phyloP scores from a whole-genome alignment of 2,888 invertebrate genomes.

The Carcina quercana region DNA sequence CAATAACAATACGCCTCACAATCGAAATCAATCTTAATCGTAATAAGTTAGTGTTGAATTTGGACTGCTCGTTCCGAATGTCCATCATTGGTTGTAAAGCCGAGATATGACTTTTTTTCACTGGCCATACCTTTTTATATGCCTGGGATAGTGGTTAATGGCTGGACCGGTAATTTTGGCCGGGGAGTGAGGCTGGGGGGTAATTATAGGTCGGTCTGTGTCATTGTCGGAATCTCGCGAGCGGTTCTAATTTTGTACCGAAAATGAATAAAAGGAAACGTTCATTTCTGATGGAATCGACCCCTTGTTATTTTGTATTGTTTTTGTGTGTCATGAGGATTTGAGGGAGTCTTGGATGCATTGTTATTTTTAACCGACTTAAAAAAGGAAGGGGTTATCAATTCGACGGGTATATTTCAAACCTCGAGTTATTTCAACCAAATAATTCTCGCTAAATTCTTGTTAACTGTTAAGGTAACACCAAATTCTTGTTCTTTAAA shows the following conservation, averaged over 20 bases:
- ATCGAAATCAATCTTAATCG: not conserved
- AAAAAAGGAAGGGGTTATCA: too few species aligned
- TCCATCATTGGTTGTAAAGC: conserved; percentile 44
- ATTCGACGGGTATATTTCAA: not conserved
- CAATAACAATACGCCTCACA: not conserved
- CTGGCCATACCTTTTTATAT: conserved; percentile 52
- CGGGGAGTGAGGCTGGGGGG: conserved; percentile 33
- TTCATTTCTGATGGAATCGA: conserved; percentile 16
- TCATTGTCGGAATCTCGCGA: conserved; percentile 60
- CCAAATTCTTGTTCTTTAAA: too few species aligned
- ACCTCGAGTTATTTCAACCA: not conserved
- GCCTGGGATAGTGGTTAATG: conserved; percentile 62
- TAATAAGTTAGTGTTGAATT: conserved; percentile 23
- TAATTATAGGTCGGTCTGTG: conserved; percentile 66
- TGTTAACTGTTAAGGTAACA: not conserved
- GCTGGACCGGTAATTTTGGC: conserved; percentile 59
- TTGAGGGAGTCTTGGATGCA: not conserved
- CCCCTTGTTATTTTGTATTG: conserved; percentile 20
- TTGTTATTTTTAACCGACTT: not conserved
- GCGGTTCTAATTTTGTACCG: conserved; percentile 42
- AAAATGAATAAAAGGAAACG: conserved; percentile 17
- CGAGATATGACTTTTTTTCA: conserved; percentile 50
- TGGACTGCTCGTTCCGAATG: conserved; percentile 19
- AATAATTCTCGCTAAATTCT: not conserved
- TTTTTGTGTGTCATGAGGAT: conserved; percentile 2